Conservation (phyloP, 2,888 invertebrate species). For the Dicroscelio sp. region DNA sequence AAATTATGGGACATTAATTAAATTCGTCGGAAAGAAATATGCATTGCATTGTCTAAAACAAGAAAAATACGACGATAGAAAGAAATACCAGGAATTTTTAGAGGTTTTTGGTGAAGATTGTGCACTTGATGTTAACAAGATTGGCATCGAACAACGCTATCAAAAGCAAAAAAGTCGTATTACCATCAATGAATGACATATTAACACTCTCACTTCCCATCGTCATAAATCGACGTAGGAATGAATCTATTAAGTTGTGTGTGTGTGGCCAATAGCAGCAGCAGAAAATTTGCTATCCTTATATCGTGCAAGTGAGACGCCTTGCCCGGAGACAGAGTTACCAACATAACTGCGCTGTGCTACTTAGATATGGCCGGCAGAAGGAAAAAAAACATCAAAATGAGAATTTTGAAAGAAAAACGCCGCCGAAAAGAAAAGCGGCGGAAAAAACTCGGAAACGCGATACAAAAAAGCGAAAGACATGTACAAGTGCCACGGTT, state of each 20-base stretch:
- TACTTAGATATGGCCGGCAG: not conserved
- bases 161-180: not conserved
- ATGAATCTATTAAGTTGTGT: not conserved
- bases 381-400: not conserved
- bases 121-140: not conserved
- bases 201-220: no score
- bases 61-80: not conserved
- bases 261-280: constrained; percentile 18
- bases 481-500: not conserved
- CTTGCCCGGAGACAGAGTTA: not conserved
- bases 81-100: no score
- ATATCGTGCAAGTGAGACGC: not conserved
- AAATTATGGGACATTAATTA: not conserved
- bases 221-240: not conserved
- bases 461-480: not conserved
- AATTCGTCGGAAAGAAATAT: not conserved
- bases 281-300: not conserved
- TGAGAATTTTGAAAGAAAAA: not conserved
- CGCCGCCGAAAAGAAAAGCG: not conserved
- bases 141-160: not conserved
- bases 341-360: not conserved
- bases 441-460: not conserved
- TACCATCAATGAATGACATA: not conserved
- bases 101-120: not conserved
- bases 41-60: not conserved